Evolutionary conservation across 2,797 vertebrate species (phyloP).

Genomic region (Lutjanus campechanus): DNA sequence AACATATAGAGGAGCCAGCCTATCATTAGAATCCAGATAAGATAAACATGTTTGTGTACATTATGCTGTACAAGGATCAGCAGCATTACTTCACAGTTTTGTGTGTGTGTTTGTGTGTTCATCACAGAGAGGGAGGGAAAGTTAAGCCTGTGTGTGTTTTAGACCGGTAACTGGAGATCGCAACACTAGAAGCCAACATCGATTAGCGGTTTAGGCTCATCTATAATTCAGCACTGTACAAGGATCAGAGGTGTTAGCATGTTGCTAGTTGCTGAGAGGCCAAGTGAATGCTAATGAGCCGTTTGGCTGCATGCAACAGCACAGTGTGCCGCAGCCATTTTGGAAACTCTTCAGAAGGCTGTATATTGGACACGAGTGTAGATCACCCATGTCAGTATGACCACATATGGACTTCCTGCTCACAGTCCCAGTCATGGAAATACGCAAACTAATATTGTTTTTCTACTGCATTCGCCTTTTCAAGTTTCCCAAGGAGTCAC

Average conservation of each 20-base stretch:
- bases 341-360: background rate
- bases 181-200: conserved; percentile 41
- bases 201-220: conserved; percentile 67
- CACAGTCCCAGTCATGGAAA: conserved; percentile 51
- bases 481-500: conserved; percentile 72
- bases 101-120: background rate
- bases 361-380: conserved; percentile 14
- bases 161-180: conserved; percentile 40
- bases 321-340: conserved; percentile 37
- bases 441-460: conserved; percentile 61
- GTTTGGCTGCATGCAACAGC: conserved; percentile 19
- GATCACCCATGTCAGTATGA: background rate
- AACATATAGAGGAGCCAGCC: no score
- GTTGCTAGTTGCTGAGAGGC: conserved; percentile 27
- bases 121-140: background rate
- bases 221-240: conserved; percentile 68
- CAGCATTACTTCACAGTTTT: conserved; percentile 5
- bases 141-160: conserved; percentile 17
- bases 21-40: background rate
- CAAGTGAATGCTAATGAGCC: conserved; percentile 45
- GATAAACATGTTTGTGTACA: background rate
- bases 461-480: conserved; percentile 30
- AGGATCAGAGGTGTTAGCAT: conserved; percentile 60
- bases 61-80: background rate
- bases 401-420: conserved; percentile 52